Evolutionary conservation across 2,888 invertebrate species (phyloP).

Genomic region (Galeruca laticollis): DNA sequence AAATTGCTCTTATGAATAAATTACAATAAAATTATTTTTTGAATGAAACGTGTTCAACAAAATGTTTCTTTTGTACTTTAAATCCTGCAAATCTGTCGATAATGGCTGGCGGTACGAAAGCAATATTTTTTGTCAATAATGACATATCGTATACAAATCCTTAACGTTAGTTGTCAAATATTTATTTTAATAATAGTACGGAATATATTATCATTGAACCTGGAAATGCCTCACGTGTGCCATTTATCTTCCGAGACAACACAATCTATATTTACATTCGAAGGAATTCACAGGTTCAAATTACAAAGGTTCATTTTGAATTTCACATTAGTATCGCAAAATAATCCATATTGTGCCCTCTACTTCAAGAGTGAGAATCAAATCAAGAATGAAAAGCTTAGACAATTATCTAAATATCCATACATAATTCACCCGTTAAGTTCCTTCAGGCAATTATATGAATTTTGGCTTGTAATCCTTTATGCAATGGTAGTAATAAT

Average conservation of each 20-base stretch:
- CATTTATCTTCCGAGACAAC: background rate
- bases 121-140: no score
- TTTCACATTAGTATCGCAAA: constrained; percentile 14
- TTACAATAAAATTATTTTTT: no score
- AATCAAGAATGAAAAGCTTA: constrained; percentile 35
- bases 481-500: constrained; percentile 23
- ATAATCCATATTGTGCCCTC: constrained; percentile 19
- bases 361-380: constrained; percentile 35
- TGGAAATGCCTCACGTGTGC: background rate
- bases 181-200: background rate
- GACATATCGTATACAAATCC: no score
- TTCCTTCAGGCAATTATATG: constrained; percentile 33
- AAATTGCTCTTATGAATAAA: no score
- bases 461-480: constrained; percentile 24
- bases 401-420: constrained; percentile 31
- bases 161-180: background rate
- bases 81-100: no score
- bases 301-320: background rate
- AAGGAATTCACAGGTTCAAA: background rate
- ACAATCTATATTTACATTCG: background rate
- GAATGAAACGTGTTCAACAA: no score
- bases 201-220: background rate
- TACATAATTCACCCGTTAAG: constrained; percentile 40
- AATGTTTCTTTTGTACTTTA: no score
- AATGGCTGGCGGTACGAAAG: no score